Base-by-base conservation (phyloP, 2,797 vertebrate species). In the Mycteria americana region DNA sequence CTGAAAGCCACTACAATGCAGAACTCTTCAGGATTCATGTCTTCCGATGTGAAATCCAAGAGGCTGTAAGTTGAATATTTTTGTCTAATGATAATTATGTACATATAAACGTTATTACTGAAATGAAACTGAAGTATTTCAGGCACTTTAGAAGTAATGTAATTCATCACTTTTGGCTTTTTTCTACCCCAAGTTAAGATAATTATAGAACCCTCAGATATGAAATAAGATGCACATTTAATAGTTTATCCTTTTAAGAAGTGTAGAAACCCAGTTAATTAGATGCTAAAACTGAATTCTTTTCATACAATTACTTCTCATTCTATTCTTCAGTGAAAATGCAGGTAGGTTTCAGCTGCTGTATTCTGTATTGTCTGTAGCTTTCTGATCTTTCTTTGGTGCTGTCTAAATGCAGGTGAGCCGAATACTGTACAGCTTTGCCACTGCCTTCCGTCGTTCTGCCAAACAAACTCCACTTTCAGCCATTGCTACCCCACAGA, bases 1-100 rank as follows among this genome's bases (percentile, higher is more conserved):
- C 99, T 8, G 99, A 99, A 98, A 99, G 99, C 98, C 99, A 99
- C 98, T 99, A 99, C 98, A 99, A 99, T 33, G 98, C 99, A 3
- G 99, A 99, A 97, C 99, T 99, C 98, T 99, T 99, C 98, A 98
- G 99, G 97, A 99, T 99, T 98, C 99, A 99, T 1, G 99, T 99
- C 98, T 99, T 99, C 97, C 99, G 99, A 93, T 99, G 99, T 97
- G 99, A 99, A 98, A 99, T 99, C 98, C 99, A 99, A 97, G 99
- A 99, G 98, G 99, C 99, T 98, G 99, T 99, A 97, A 99, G 99
- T 98, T 82, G 51, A 53, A 51, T 33, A 13, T 73, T 89, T 91
- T 69, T 92, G 48, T 88, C 45, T 35, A 54, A 41, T 69, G 18
- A 10, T 91, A 22, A 43, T 69, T 67, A 35, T 25, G 18, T 84